Evolutionary conservation across 2,888 invertebrate species (phyloP).

Genomic region (Dyspetes luteomarginatus): DNA sequence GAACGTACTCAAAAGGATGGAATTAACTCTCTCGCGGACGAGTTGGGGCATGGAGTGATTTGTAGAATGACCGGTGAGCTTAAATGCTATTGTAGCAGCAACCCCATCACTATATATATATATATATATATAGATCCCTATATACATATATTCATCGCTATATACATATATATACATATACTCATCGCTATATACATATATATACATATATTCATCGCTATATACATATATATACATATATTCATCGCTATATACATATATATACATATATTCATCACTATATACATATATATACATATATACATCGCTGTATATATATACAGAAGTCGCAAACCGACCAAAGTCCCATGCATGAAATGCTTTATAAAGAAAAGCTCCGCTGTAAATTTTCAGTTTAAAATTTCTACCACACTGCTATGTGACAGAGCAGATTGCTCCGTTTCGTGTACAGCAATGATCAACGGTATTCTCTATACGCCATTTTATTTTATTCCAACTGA

Average conservation of each 20-base stretch:
- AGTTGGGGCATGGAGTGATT: conserved; percentile 2
- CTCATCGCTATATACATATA: too few relatives aligned
- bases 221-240: too few relatives aligned
- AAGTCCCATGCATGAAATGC: conserved; percentile 27
- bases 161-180: too few relatives aligned
- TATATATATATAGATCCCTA: too few relatives aligned
- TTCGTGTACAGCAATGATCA: not conserved
- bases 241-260: too few relatives aligned
- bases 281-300: too few relatives aligned
- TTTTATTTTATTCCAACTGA: conserved; percentile 22
- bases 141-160: too few relatives aligned
- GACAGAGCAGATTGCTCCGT: conserved; percentile 2
- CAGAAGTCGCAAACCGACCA: not conserved
- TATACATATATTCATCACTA: too few relatives aligned
- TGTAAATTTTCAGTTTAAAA: conserved; percentile 32
- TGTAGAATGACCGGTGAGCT: not conserved
- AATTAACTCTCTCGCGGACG: conserved; percentile 64
- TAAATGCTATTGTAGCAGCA: conserved; percentile 16
- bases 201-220: too few relatives aligned
- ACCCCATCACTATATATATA: conserved; percentile 23
- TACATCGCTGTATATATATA: too few relatives aligned
- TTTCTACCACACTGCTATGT: conserved; percentile 13
- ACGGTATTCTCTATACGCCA: conserved; percentile 2
- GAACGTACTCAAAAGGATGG: conserved; percentile 67
- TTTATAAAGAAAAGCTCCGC: conserved; percentile 34